Base-by-base conservation (phyloP, 2,888 invertebrate species). In the Phorcus lineatus region DNA sequence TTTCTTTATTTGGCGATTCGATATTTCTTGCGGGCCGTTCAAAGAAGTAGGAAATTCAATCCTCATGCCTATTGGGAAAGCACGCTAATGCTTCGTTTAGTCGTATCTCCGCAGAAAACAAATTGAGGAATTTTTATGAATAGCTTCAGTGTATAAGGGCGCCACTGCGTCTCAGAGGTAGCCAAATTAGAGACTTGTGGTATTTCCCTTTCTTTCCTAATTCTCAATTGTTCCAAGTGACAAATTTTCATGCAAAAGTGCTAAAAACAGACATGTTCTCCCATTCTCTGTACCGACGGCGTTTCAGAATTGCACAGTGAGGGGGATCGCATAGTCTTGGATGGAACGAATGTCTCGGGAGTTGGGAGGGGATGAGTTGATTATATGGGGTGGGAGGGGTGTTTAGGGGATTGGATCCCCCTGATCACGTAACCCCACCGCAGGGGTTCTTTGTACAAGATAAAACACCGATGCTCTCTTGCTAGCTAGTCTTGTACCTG, bases 91-190 rank as follows among this genome's bases (percentile, higher is more conserved):
- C 70, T 16, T 17, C 36, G 31, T 19, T 40, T 70, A 70, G 28
- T 36, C 36, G 70, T 70, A 70, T 36, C 31, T 70, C 31, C 40
- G 40, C 36, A 31, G 36, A 70, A 70, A 70, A 24, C 40, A 70
- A 70, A 70, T 70, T 70, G 70, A 70, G 70, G 70, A 70, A 70
- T 70, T 70, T 70, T 70, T 70, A 70, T 70, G 70, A 70, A 70
- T 70, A 70, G 70, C 70, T 70, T 17, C 70, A 70, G 70, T 36
- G 70, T 36, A 70, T 13, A 17, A 17, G 19, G 70, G 70, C 70
- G 70, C 70, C 70, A 70, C n/a, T 2, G 28, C 28, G 70, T 36
- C 70, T 70, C 70, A 31, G 70, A 40, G 36, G 36, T 31, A 70
- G 31, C 28, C 40, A 70, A 70, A 70, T 70, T 70, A 70, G 36